phyloP scores from a whole-genome alignment of 2,888 invertebrate species.

The Pegoplata infirma region DNA sequence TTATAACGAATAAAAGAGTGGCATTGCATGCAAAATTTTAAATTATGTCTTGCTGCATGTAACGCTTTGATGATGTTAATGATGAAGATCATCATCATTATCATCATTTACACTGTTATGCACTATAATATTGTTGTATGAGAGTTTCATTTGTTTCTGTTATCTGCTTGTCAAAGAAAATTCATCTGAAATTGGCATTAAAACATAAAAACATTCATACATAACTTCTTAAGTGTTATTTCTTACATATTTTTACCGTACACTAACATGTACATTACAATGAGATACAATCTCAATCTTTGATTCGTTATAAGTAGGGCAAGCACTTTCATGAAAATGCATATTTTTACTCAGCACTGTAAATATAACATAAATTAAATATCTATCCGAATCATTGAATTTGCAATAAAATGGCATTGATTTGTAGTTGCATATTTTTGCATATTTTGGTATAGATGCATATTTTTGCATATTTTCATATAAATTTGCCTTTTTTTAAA shows the following conservation, averaged over 20 bases:
- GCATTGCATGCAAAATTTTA: conserved; percentile 14
- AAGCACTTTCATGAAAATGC: too few relatives aligned
- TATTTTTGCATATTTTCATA: too few relatives aligned
- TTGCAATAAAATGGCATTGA: too few relatives aligned
- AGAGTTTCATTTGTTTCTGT: conserved; percentile 25
- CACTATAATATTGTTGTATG: background rate
- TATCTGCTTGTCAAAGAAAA: conserved; percentile 47
- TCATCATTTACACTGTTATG: background rate
- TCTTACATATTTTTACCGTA: background rate
- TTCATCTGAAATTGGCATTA: conserved; percentile 38
- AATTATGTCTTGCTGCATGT: conserved; percentile 1
- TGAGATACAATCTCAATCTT: conserved; percentile 40
- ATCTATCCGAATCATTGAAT: too few relatives aligned
- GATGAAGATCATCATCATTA: background rate
- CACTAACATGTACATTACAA: too few relatives aligned
- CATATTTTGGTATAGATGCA: too few relatives aligned
- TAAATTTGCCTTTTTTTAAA: too few relatives aligned
- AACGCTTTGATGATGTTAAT: conserved; percentile 6
- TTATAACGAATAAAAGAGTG: background rate
- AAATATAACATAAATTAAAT: too few relatives aligned
- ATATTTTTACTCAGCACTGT: too few relatives aligned
- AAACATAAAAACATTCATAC: too few relatives aligned
- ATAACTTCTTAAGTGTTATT: conserved; percentile 26
- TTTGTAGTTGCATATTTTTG: too few relatives aligned
- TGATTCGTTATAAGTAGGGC: conserved; percentile 55